A percentile compares a stretch with the other conserved stretches of the same genome.
Evolutionary conservation across 2,797 vertebrate genomes (phyloP).

Genomic region (Passerculus sandwichensis): DNA sequence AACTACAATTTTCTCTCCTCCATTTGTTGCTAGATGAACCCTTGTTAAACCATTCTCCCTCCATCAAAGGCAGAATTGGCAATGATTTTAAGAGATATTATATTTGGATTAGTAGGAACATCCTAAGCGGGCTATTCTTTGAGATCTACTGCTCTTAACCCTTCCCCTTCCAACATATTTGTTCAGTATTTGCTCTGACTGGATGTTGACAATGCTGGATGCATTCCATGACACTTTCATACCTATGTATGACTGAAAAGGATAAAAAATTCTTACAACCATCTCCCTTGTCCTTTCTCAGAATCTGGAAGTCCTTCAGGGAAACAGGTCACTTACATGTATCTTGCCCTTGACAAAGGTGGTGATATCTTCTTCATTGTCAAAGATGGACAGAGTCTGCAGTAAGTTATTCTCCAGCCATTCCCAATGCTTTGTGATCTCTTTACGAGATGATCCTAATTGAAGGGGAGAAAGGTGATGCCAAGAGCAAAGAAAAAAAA

Average conservation of each 20-base stretch:
- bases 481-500: slow-evolving; percentile 10
- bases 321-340: slow-evolving; percentile 77
- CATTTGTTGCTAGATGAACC: neutral
- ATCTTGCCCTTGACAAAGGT: slow-evolving; percentile 98
- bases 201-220: neutral
- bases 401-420: slow-evolving; percentile 95
- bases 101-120: neutral
- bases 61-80: neutral
- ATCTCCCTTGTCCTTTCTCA: neutral
- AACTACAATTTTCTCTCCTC: neutral
- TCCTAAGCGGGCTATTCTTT: neutral
- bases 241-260: neutral
- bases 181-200: neutral
- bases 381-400: slow-evolving; percentile 95
- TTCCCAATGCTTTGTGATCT: slow-evolving; percentile 96
- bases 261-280: neutral
- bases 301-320: neutral
- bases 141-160: neutral
- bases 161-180: neutral
- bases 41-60: neutral
- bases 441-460: slow-evolving; percentile 90
- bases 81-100: neutral
- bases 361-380: slow-evolving; percentile 93
- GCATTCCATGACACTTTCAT: neutral
- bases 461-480: neutral